Percentiles rank a stretch among this genome's conserved stretches.
Evolutionary conservation across 2,113 vertebrate genomes (phyloP).

Genomic region (Gambusia holbrooki): DNA sequence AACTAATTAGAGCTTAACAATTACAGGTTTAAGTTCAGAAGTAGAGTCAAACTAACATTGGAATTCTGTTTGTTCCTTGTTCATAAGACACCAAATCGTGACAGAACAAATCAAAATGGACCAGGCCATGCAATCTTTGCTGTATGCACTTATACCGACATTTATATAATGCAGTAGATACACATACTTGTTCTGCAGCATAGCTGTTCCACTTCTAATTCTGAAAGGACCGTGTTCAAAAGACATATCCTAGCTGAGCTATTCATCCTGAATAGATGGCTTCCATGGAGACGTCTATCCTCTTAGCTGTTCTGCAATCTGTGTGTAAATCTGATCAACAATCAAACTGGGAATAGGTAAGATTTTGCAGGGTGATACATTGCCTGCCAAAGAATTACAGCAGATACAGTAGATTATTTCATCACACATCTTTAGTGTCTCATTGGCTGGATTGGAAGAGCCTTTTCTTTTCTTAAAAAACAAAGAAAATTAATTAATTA

Average conservation of each 20-base stretch:
- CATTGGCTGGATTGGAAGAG: too few relatives aligned
- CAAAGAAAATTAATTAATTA: not conserved
- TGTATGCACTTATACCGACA: too few relatives aligned
- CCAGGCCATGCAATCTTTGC: too few relatives aligned
- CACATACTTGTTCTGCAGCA: slow-evolving; percentile 15
- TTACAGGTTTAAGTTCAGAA: not conserved
- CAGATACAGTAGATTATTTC: slow-evolving; percentile 14
- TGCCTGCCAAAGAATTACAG: slow-evolving; percentile 8
- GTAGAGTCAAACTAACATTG: not conserved
- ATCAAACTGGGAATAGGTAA: slow-evolving; percentile 13
- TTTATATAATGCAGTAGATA: not conserved
- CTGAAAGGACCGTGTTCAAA: slow-evolving; percentile 10
- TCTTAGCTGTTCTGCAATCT: slow-evolving; percentile 26
- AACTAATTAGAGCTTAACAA: not conserved
- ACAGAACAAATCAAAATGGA: not conserved
- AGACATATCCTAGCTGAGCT: slow-evolving; percentile 10
- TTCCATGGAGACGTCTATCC: slow-evolving; percentile 14
- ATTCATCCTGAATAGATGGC: slow-evolving; percentile 13
- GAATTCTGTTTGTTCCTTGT: not conserved
- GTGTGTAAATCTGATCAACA: slow-evolving; percentile 13
- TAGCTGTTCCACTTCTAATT: slow-evolving; percentile 22
- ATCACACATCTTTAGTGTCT: slow-evolving; percentile 7
- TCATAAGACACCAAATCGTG: too few relatives aligned
- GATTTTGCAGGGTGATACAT: not conserved
- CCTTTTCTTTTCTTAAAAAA: not conserved